Conservation (phyloP, 1,140 invertebrate genomes). For the Alviniconcha marisindica region DNA sequence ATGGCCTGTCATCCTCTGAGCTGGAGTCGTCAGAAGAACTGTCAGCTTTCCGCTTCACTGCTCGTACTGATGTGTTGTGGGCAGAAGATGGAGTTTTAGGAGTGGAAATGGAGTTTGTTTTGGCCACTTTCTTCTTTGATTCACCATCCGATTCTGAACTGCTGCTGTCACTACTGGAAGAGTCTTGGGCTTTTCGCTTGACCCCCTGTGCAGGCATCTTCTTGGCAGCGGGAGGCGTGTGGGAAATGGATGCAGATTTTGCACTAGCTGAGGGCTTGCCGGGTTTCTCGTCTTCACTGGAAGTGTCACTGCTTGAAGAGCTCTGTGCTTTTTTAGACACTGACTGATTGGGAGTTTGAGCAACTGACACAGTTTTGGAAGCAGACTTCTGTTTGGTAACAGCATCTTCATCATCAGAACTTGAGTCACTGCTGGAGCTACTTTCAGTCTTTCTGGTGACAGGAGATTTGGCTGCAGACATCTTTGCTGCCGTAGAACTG, state of each 20-base stretch:
- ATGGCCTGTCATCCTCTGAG: constrained; percentile 40
- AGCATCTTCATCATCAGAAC: constrained; percentile 42
- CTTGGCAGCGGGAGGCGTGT: constrained; percentile 34
- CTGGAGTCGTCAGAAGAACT: constrained; percentile 47
- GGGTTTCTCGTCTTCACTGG: constrained; percentile 57
- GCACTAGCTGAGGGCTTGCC: constrained; percentile 54
- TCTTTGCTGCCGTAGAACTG: neutral
- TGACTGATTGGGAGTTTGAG: neutral
- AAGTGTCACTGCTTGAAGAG: constrained; percentile 35
- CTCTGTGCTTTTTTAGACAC: constrained; percentile 25
- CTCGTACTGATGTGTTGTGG: neutral
- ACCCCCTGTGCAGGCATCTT: constrained; percentile 28
- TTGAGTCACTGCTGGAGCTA: constrained; percentile 44
- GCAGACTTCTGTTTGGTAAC: constrained; percentile 20
- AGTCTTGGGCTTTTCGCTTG: constrained; percentile 7
- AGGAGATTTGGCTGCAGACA: constrained; percentile 38
- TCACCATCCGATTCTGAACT: constrained; percentile 45
- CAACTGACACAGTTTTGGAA: neutral
- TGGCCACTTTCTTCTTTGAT: constrained; percentile 27
- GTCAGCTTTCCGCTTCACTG: constrained; percentile 17
- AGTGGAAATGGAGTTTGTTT: constrained; percentile 39
- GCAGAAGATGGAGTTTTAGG: neutral
- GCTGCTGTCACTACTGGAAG: constrained; percentile 27
- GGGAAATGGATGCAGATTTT: constrained; percentile 22
- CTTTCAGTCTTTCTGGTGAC: constrained; percentile 23